phyloP scores from a whole-genome alignment of 2,113 vertebrate species.

The Sorex araneus region DNA sequence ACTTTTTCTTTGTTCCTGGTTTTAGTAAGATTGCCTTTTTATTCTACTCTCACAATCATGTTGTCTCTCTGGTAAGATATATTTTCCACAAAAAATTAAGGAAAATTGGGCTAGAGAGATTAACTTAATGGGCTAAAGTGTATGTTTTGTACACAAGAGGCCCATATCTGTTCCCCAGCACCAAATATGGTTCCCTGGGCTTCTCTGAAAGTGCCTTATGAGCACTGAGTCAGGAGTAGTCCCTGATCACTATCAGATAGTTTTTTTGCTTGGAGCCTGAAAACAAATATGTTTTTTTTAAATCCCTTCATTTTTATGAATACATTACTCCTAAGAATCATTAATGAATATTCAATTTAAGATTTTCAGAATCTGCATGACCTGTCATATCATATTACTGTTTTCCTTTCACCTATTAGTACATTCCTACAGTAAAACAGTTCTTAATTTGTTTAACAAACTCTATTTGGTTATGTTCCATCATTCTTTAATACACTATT shows the following conservation, averaged over 20 bases:
- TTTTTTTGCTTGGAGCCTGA: too few relatives aligned
- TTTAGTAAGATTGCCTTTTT: conserved; percentile 19
- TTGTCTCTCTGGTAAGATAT: conserved; percentile 53
- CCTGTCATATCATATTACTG: not conserved
- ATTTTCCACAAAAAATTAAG: conserved; percentile 51
- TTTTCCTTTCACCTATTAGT: conserved; percentile 53
- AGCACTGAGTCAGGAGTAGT: too few relatives aligned
- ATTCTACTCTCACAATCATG: not conserved
- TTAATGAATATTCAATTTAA: conserved; percentile 50
- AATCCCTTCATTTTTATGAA: conserved; percentile 18
- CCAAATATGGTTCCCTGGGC: too few relatives aligned
- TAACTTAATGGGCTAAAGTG: too few relatives aligned
- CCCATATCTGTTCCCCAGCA: too few relatives aligned
- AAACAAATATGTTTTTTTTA: too few relatives aligned
- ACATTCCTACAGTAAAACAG: conserved; percentile 14
- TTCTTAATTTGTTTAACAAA: conserved; percentile 41
- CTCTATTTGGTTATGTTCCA: conserved; percentile 48
- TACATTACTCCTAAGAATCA: conserved; percentile 30
- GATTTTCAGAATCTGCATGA: conserved; percentile 33
- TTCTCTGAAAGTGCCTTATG: too few relatives aligned
- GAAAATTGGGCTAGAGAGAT: too few relatives aligned
- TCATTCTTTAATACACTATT: conserved; percentile 31
- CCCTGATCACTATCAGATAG: too few relatives aligned
- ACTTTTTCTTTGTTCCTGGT: not conserved
- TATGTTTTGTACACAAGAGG: too few relatives aligned